Base-by-base conservation (phyloP, 2,797 vertebrate species). In the Lycodopsis pacificus region DNA sequence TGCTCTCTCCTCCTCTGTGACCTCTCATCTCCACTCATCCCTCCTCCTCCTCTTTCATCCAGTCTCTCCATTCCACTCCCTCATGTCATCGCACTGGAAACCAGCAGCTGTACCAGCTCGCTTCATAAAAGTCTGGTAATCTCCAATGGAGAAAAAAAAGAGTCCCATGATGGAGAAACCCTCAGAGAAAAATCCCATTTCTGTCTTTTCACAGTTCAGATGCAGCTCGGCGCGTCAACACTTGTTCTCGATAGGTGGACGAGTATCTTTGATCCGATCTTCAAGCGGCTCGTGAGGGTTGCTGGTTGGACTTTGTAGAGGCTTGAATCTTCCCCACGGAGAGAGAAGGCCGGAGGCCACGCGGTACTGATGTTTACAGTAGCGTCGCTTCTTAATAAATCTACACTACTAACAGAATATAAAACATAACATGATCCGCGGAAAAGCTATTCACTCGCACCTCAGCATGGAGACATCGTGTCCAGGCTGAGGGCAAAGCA, bases 11-110 rank as follows among this genome's bases (percentile, higher is more conserved):
- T 85, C 84, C 4, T 6, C 81, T 81, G 80, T 91, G 89, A 93
- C 89, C 91, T 87, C 87, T 91, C 87, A 79, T 82, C 78, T 80
- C 65, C 61, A 32, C 80, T 88, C 88, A 58, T 86, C 74, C 77
- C 83, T 72, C 57, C 67, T 77, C 62, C 69, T 80, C 65, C 58
- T 62, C 83, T 91, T 90, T 90, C 81, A 86, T 92, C 67, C 84
- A 48, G 22, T 84, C 62, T 72, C 79, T 78, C 54, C 49, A 15
- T 80, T 85, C 66, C 53, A 25, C 69, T 77, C 71, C 70, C 62
- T 74, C 73, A 34, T 86, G 73, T 75, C 20, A 0, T 36, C 20
- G 5, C 22, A 70, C 85, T 87, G 82, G 86, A 85, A 90, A 89
- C 87, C 89, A 85, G 77, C 78, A 70, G 65, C 64, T 40, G 32